Conservation (phyloP, 2,797 vertebrate genomes). For the Poliocrania exsul region DNA sequence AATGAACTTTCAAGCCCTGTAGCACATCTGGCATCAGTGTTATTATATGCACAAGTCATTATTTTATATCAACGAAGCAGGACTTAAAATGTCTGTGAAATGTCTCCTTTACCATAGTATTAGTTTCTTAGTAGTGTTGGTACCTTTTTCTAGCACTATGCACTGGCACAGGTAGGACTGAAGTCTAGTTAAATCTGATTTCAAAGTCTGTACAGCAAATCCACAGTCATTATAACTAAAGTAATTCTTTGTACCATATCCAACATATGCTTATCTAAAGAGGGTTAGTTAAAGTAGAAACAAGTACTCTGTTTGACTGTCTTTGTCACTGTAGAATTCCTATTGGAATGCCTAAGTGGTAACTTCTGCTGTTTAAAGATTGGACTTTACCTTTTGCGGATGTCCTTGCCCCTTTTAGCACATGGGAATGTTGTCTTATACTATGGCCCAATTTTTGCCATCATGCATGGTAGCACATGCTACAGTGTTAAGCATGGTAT, state of each 20-base stretch:
- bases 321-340: background rate
- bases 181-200: background rate
- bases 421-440: background rate
- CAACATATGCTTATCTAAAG: background rate
- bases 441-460: background rate
- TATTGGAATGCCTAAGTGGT: background rate
- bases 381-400: background rate
- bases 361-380: background rate
- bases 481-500: background rate
- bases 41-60: background rate
- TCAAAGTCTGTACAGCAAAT: background rate
- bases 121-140: background rate
- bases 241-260: background rate
- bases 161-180: background rate
- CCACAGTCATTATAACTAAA: background rate
- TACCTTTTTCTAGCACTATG: background rate
- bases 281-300: background rate
- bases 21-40: background rate
- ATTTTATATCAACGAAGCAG: background rate
- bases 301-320: background rate
- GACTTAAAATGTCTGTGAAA: background rate
- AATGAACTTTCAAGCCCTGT: background rate
- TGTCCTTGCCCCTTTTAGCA: background rate
- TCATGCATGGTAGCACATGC: rapidly evolving
- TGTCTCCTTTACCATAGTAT: background rate